Percentiles rank a stretch among this genome's conserved stretches.
These are phyloP conservation scores for Chiroxiphia lanceolata DNA, from an alignment of 2,797 vertebrate genomes.

Conservation along the genomic window DNA sequence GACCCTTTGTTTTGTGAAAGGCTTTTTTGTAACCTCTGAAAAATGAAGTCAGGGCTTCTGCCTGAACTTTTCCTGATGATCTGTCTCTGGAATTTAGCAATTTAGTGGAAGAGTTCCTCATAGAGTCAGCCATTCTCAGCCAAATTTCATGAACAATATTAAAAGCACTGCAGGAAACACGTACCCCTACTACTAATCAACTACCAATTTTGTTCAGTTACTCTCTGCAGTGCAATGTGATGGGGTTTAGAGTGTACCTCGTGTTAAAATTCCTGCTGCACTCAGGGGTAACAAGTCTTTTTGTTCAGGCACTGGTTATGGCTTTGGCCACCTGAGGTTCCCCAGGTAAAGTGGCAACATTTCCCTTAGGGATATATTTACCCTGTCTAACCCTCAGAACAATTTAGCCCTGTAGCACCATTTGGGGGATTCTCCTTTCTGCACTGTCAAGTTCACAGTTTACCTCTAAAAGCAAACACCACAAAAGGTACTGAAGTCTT, in stretches of 20 bases:
- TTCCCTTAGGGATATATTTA: background rate
- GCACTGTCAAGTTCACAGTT: background rate
- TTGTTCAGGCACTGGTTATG: background rate
- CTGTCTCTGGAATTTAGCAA: background rate
- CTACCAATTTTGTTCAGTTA: background rate
- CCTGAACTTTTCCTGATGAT: background rate
- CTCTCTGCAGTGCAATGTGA: background rate
- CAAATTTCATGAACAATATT: background rate
- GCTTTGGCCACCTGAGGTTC: background rate
- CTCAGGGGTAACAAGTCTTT: background rate
- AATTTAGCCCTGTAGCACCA: background rate
- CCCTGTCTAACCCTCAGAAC: background rate
- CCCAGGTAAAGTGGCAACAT: background rate
- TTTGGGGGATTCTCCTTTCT: background rate
- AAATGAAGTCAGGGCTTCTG: background rate
- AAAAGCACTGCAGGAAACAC: background rate
- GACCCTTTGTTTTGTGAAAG: background rate
- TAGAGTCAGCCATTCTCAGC: background rate
- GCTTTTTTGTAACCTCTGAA: background rate
- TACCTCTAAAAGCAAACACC: background rate
- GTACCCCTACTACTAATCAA: background rate
- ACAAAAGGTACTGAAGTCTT: background rate
- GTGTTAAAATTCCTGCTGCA: background rate
- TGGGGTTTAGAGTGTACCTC: background rate
- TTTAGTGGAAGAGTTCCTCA: background rate